These are phyloP conservation scores for Fabriciana adippe DNA, from an alignment of 2,888 invertebrate species.

Conservation along the genomic window DNA sequence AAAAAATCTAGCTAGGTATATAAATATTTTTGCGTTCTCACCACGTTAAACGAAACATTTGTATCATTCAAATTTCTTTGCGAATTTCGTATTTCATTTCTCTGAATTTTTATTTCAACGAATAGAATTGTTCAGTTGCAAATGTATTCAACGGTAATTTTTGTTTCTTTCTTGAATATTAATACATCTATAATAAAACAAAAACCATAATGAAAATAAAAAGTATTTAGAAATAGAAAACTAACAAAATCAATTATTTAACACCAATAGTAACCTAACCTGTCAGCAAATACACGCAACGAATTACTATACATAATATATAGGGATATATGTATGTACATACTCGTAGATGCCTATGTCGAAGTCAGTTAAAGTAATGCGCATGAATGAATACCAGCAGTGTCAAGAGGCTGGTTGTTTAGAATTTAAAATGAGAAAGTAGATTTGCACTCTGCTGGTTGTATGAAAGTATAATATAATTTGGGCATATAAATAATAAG, in stretches of 20 bases:
- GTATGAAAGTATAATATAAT: not conserved
- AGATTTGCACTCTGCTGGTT: not conserved
- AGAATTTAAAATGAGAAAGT: not conserved
- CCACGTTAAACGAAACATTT: too few species aligned
- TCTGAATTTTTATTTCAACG: too few species aligned
- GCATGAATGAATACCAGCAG: conserved; percentile 15
- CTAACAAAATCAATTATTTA: too few species aligned
- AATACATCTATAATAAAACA: too few species aligned
- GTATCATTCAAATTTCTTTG: too few species aligned
- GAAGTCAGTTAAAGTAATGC: conserved; percentile 17
- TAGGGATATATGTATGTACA: not conserved
- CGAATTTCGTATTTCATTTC: too few species aligned
- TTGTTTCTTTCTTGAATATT: too few species aligned
- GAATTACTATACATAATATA: not conserved
- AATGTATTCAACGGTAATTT: too few species aligned
- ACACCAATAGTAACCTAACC: not conserved
- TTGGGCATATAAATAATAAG: not conserved
- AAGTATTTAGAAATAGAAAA: not conserved
- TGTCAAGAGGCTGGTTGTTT: conserved; percentile 2
- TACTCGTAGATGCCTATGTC: conserved; percentile 7
- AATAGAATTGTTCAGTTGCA: too few species aligned
- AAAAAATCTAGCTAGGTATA: too few species aligned
- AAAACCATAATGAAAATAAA: too few species aligned
- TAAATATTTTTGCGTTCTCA: too few species aligned
- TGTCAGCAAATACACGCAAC: conserved; percentile 12